Percentiles rank a stretch among this genome's conserved stretches.
phyloP scores from a whole-genome alignment of 2,113 vertebrate genomes.

The Sinocyclocheilus anshuiensis region DNA sequence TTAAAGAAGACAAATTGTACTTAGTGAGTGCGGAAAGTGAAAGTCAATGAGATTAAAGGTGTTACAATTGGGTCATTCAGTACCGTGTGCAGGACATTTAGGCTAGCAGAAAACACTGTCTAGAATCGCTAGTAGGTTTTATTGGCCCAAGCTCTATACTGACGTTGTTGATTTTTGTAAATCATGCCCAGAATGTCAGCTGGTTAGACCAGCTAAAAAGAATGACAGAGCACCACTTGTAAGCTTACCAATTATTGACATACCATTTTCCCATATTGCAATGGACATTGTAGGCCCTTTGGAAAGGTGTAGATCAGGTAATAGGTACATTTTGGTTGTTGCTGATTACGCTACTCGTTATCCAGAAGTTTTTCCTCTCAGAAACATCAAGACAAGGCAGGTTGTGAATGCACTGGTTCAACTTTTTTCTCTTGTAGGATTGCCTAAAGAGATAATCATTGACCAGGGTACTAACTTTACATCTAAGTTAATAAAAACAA shows the following conservation, averaged over 20 bases:
- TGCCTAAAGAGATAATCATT: no score
- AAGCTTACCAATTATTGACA: neutral
- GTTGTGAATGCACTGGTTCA: neutral
- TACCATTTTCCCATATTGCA: neutral
- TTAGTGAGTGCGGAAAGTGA: neutral
- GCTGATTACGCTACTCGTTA: neutral
- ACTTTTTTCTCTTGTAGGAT: no score
- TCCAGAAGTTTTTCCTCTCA: constrained; percentile 7
- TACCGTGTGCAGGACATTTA: neutral
- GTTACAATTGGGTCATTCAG: neutral
- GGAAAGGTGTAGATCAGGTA: neutral
- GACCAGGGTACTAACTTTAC: no score
- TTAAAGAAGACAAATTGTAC: neutral
- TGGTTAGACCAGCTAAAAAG: neutral
- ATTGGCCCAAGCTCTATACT: neutral
- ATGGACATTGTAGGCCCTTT: neutral
- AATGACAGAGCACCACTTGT: neutral
- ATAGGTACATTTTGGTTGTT: neutral
- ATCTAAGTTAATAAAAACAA: no score
- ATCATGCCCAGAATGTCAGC: neutral
- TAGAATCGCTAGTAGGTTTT: neutral
- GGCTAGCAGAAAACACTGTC: neutral
- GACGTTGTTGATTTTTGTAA: neutral
- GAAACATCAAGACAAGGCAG: neutral
- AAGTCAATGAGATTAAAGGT: neutral